These are phyloP conservation scores for Drosophila sucinea DNA, from an alignment of 1,140 invertebrate species.

Conservation along the genomic window DNA sequence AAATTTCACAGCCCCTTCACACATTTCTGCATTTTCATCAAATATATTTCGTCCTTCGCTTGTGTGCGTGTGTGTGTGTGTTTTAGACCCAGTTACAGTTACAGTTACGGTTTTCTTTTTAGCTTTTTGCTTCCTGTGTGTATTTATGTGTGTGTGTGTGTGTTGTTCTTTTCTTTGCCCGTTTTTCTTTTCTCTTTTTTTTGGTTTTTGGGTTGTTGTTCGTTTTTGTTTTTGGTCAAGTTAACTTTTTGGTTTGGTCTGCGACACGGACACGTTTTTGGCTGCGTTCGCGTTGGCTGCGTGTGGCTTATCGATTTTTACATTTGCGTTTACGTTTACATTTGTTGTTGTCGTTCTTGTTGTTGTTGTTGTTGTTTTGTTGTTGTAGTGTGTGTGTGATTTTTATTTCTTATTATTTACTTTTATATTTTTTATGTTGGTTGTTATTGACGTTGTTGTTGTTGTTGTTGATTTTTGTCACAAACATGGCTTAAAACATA, in stretches of 20 bases:
- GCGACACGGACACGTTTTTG: slow-evolving; percentile 69
- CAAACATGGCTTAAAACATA: slow-evolving; percentile 71
- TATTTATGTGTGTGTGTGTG: too few relatives aligned
- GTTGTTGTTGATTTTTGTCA: slow-evolving; percentile 21
- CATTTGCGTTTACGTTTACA: slow-evolving; percentile 78
- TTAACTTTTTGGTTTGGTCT: slow-evolving; percentile 34
- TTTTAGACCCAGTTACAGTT: slow-evolving; percentile 28
- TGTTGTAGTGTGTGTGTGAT: neutral
- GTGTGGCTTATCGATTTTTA: slow-evolving; percentile 81
- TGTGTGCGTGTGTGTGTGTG: neutral
- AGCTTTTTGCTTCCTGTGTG: neutral
- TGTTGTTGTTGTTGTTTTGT: slow-evolving; percentile 12
- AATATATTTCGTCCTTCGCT: slow-evolving; percentile 31
- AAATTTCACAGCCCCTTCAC: slow-evolving; percentile 79
- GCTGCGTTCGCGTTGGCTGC: slow-evolving; percentile 76
- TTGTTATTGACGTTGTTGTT: neutral
- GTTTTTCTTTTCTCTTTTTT: slow-evolving; percentile 4
- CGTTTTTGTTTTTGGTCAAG: slow-evolving; percentile 15
- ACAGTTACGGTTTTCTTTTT: neutral
- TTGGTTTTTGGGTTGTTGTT: slow-evolving; percentile 17
- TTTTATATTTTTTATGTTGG: slow-evolving; percentile 30
- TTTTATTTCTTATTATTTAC: slow-evolving; percentile 9
- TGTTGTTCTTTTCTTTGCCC: neutral
- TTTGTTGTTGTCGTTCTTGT: slow-evolving; percentile 61
- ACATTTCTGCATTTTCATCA: slow-evolving; percentile 65